Percentiles rank a stretch among this genome's conserved stretches.
phyloP scores from a whole-genome alignment of 2,113 vertebrate species.

The Ceratotherium simum region DNA sequence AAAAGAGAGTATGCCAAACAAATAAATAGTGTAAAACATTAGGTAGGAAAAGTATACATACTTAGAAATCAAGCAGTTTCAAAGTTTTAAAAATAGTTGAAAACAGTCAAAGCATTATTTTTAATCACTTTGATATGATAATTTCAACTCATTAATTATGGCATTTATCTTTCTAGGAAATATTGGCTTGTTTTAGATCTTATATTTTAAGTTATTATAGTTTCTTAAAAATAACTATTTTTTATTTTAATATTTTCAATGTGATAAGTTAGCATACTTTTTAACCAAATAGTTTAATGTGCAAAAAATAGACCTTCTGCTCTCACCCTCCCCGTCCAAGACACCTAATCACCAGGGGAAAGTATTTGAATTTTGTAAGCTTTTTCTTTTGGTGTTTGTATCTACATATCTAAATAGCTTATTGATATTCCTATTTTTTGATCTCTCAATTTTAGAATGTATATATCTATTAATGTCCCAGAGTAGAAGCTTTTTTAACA shows the following conservation, averaged over 20 bases:
- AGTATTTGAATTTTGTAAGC: neutral
- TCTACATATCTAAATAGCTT: neutral
- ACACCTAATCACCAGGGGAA: neutral
- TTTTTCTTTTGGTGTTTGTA: neutral
- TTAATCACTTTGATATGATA: neutral
- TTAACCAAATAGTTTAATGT: neutral
- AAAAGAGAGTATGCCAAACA: neutral
- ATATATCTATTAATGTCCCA: neutral
- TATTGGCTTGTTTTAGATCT: neutral
- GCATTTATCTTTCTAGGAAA: neutral
- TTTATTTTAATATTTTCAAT: neutral
- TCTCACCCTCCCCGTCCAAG: neutral
- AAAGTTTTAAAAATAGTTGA: neutral
- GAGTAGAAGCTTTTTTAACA: neutral
- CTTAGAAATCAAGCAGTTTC: neutral
- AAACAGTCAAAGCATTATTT: slow-evolving; percentile 42
- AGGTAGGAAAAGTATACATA: neutral
- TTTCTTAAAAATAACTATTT: slow-evolving; percentile 25
- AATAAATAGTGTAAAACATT: neutral
- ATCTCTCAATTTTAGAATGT: neutral
- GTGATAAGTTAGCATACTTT: neutral
- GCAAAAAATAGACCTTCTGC: neutral
- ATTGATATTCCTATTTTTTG: neutral
- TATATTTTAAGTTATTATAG: neutral
- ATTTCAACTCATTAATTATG: neutral